A percentile compares a stretch with the other conserved stretches of the same genome.
These are phyloP conservation scores for Otolemur garnettii DNA, from an alignment of 2,113 vertebrate species.

Conservation along the genomic window DNA sequence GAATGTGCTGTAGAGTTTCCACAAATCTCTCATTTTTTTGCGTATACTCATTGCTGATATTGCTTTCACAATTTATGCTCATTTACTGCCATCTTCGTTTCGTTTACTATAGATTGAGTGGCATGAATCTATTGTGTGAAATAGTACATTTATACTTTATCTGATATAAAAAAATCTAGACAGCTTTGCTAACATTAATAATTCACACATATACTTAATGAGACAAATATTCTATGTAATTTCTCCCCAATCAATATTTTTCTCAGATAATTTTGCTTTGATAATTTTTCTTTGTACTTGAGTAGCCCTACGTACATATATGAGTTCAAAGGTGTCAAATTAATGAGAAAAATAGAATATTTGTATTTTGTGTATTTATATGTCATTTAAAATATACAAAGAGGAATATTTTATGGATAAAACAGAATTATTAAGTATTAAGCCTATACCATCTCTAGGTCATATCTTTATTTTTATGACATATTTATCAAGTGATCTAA, in stretches of 20 bases:
- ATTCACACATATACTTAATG: not conserved
- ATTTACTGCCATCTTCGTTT: not conserved
- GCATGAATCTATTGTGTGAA: not conserved
- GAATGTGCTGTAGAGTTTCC: not conserved
- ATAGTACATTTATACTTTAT: not conserved
- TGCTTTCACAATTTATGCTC: slow-evolving; percentile 5
- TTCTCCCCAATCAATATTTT: not conserved
- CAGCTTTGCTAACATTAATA: not conserved
- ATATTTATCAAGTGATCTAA: not conserved
- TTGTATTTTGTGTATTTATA: not conserved
- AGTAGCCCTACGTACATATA: not conserved
- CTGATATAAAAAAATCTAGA: not conserved
- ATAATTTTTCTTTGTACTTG: not conserved
- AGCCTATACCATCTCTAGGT: not conserved
- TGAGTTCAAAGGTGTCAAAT: not conserved
- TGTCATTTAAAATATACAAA: not conserved
- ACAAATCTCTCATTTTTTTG: not conserved
- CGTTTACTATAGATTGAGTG: not conserved
- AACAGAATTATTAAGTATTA: not conserved
- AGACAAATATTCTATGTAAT: not conserved
- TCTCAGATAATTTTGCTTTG: not conserved
- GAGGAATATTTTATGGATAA: not conserved
- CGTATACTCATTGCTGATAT: not conserved
- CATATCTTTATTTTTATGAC: not conserved
- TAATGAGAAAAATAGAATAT: not conserved